These are phyloP conservation scores for Agrilus biguttatus DNA, from an alignment of 2,888 invertebrate genomes.

Conservation along the genomic window DNA sequence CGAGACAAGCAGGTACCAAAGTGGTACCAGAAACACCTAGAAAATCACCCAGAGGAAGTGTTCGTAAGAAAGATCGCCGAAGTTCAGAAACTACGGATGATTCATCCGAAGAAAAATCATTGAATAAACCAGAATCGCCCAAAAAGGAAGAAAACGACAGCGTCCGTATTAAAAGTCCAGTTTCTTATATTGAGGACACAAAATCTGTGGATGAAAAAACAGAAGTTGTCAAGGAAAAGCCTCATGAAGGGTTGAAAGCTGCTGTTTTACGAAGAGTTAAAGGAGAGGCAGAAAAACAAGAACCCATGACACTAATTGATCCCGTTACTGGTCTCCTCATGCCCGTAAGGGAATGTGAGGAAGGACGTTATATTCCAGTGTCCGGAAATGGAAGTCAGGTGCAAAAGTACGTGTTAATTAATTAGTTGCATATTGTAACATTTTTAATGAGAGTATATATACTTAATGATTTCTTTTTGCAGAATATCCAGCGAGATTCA, in stretches of 20 bases:
- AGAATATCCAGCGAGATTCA: background rate
- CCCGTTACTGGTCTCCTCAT: conserved; percentile 60
- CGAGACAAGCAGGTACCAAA: conserved; percentile 35
- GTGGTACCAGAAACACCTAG: conserved; percentile 25
- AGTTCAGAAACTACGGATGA: conserved; percentile 51
- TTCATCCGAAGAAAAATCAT: conserved; percentile 42
- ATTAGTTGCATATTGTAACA: background rate
- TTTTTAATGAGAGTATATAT: background rate
- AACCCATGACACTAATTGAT: conserved; percentile 55
- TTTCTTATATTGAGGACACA: conserved; percentile 3
- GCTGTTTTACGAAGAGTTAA: conserved; percentile 28
- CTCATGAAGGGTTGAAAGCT: conserved; percentile 27
- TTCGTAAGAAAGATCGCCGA: conserved; percentile 48
- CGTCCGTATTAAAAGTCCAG: background rate
- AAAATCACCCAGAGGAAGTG: conserved; percentile 50
- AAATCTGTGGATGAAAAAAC: conserved; percentile 8
- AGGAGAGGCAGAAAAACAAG: conserved; percentile 31
- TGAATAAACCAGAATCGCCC: conserved; percentile 16
- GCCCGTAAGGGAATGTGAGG: conserved; percentile 55
- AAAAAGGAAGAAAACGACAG: conserved; percentile 12
- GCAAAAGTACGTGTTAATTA: conserved; percentile 6
- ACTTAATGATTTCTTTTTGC: background rate
- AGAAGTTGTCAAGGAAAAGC: conserved; percentile 14
- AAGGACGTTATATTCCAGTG: conserved; percentile 50
- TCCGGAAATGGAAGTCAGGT: conserved; percentile 16